Base-by-base conservation (phyloP, 1,140 invertebrate species). In the Apis cerana region DNA sequence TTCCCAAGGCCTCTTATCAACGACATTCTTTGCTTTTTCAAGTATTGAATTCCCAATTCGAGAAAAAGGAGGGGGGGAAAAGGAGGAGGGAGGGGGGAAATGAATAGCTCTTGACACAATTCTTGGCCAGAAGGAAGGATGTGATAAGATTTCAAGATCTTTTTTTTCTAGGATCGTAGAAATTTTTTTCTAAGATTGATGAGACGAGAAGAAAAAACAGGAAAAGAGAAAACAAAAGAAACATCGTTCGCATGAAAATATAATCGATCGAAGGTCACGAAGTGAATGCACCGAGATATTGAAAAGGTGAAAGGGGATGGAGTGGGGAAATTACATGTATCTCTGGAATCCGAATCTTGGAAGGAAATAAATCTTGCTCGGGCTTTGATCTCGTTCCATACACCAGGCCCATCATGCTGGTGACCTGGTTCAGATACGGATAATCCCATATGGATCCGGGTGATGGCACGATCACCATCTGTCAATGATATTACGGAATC, bases 361-460 rank as follows among this genome's bases (percentile, higher is more conserved):
- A 23, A 27, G 78, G 79, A 69, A 68, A 86, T 82, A 72, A 50
- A 68, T 86, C 64, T 56, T 75, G 77, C 21, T 84, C 48, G 2
- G 79, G 67, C 8, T 83, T 84, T 10, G 87, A 83, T 67, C 83
- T 74, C 3, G 78, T 79, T 17, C 76, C 81, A 82, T 82, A 86
- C 21, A 86, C 69, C 71, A 85, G 83, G 13, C 67, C 68, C 77
- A 85, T 83, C 33, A 85, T 78, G 69, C 75, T 19, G 58, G n/a
- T 69, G n/a, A 84, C 64, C 48, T 89, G 80, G 21, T 62, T 64
- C 67, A 78, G 23, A 43, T 80, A 76, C 13, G 83, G 86, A 68
- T 86, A 89, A 84, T 89, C 84, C 88, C 88, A 86, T 83, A 88
- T 88, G 52, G 75, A 76, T 33, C 64, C 80, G 5, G 79, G 74